A percentile compares a stretch with the other conserved stretches of the same genome.
phyloP scores from a whole-genome alignment of 1,140 invertebrate genomes.

The Drosophila paulistorum region DNA sequence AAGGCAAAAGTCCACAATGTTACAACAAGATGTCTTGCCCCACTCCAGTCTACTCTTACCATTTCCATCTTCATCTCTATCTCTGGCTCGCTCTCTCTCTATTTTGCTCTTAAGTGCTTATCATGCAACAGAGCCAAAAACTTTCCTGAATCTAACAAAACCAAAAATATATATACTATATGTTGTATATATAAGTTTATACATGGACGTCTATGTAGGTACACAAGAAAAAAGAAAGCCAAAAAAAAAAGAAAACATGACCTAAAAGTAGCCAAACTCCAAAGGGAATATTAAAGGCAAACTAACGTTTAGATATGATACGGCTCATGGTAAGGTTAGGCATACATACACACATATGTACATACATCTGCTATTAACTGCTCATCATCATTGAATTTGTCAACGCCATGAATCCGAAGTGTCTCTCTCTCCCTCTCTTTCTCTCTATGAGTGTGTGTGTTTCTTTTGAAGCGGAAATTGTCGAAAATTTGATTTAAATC shows the following conservation, averaged over 20 bases:
- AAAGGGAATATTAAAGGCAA: constrained; percentile 14
- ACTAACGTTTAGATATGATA: constrained; percentile 15
- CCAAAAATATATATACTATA: constrained; percentile 41
- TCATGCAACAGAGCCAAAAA: constrained; percentile 61
- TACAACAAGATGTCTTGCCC: constrained; percentile 54
- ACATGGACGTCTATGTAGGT: constrained; percentile 3
- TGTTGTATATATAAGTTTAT: constrained; percentile 15
- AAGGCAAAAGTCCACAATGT: constrained; percentile 71
- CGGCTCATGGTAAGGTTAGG: constrained; percentile 6
- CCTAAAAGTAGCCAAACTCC: constrained; percentile 23
- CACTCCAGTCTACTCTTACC: constrained; percentile 36
- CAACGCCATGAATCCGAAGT: neutral
- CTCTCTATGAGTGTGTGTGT: too few species aligned
- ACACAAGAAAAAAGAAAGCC: constrained; percentile 3
- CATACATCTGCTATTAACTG: constrained; percentile 2
- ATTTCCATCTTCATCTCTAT: neutral
- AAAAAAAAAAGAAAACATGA: neutral
- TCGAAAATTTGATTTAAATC: constrained; percentile 7
- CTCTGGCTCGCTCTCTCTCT: neutral
- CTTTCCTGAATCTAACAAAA: constrained; percentile 45
- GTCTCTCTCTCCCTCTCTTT: too few species aligned
- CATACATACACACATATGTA: neutral
- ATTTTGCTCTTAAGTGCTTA: constrained; percentile 52
- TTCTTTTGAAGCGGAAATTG: neutral
- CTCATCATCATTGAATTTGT: constrained; percentile 12